Evolutionary conservation across 1,140 invertebrate genomes (phyloP), one percentile per base, ranked within the genome.

Genomic region (Drosophila kurseongensis): DNA sequence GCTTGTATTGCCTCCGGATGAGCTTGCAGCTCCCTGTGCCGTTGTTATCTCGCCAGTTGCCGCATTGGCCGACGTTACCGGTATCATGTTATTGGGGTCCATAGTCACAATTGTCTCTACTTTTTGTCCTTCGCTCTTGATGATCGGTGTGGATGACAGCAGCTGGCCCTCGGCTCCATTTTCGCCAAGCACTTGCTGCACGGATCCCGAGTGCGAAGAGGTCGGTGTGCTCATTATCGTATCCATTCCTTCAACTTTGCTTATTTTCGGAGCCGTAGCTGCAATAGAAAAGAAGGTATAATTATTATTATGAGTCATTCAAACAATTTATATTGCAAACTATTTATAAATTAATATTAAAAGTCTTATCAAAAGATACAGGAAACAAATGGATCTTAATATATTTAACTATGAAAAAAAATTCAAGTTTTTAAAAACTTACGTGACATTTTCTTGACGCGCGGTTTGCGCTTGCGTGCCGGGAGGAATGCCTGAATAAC

Each of bases 401-500:
- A 23, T 23, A 8, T 32, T 7, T 8, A 32, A 32, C 8, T 32
- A 32, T 32, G 6, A 16, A 27, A 3, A 14, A 14, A 3, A 6
- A 3, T 50, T 48, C 2, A 2, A 4, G 0, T 6, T 27, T 47
- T 13, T 41, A 13, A 6, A 16, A 16, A 89, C 89, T 82, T 91
- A 91, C 90, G 85, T 72, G 90, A 85, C 78, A 88, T 85, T 80
- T 92, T 92, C 66, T 92, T 92, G 5, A 78, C 80, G 14, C 91
- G 74, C 32, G 92, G 92, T 62, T 93, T 93, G 8, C 93, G 88
- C 55, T 93, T 93, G n/a, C 93, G 88, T 66, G 92, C 88, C 27
- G 93, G 93, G 18, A 93, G 88, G 61, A 92, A 92, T 62, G 92
- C 89, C 75, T 93, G 93, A 42, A 93, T 93, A 7, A 93, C 92